Evolutionary conservation across 2,797 vertebrate species (phyloP), one percentile per base, ranked within the genome.

Genomic region (Cynodonichthys magdalenae): DNA sequence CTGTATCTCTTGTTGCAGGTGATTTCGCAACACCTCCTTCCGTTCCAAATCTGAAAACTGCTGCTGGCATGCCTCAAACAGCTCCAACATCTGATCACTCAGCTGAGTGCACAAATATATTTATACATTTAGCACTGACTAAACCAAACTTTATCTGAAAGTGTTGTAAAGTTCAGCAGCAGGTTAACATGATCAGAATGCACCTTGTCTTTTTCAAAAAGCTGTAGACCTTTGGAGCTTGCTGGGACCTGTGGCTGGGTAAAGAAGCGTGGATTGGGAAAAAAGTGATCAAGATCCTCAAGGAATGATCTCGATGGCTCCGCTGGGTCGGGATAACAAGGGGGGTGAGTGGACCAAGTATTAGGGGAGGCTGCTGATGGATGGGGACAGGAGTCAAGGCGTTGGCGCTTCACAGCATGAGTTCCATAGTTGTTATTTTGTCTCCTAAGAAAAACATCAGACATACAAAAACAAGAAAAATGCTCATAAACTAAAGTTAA

Each of bases 1-100:
- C 70, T 94, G 95, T 77, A 97, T 95, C 83, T 98, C 96, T 58
- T 82, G 90, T 87, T 98, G 96, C 27, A 99, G 93, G 71, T 87
- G 87, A 36, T 90, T 64, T 74, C 97, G 91, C 75, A 93, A 95
- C 5, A 87, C 75, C 76, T 99, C 97, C 85, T 99, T 99, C 80
- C 90, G 94, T 72, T 90, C 84, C 87, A 99, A 90, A 88, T 99
- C 96, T 59, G 87, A 88, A 17, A 60, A 6, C 81, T 95, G 95
- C 53, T 99, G 97, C 72, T 92, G 93, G 82, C 95, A 98, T 0
- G 82, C 89, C 78, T 95, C 92, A 91, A 96, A 98, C 62, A 97
- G 78, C 8, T 95, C 93, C 87, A 97, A 63, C 86, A 99, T 90
- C 91, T 99, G 97, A 78, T 83, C 81, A 86, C 95, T 97, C 78